Base-by-base conservation (phyloP, 2,888 invertebrate genomes). In the Parasteatoda lunata region DNA sequence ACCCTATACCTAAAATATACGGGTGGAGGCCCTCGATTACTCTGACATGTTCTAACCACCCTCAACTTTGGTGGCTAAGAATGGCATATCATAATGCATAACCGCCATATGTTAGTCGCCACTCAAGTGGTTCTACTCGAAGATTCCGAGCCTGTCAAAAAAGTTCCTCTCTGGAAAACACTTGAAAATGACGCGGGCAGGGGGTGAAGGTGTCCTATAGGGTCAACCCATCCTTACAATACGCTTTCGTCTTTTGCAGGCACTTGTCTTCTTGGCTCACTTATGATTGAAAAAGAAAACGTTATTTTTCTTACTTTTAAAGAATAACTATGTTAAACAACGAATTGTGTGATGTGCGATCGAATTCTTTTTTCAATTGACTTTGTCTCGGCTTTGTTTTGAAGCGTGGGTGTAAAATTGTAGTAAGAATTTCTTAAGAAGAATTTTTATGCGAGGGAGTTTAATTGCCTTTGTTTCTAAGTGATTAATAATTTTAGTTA, bases 141-240 rank as follows among this genome's bases (percentile, higher is more conserved):
- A 69, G 54, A 78, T 69, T 73, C 72, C 49, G 54, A 65, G 45
- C 68, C 73, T 73, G 80, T 81, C 80, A 81, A 84, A 79, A 71
- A 82, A 75, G 75, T 76, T 71, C 49, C 4, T 68, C 84, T 84
- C 84, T 84, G 68, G 77, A 84, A 84, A 73, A 73, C 78, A 73
- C 78, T 84, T 78, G 66, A 84, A 49, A 45, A 30, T n/a, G 69
- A 15, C 51, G 73, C 45, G 47, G 49, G 82, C 68, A 65, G 30
- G 49, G 49, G 70, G 66, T 54, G 47, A 80, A 73, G 73, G 83
- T 77, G 64, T 66, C 15, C 54, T 73, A 30, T 75, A n/a, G 84
- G 84, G 73, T 75, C 77, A 84, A 84, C 84, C 78, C 84, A 84
- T 84, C 77, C 72, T 75, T 75, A 78, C 84, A 84, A 84, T 84